Evolutionary conservation across 2,797 vertebrate species (phyloP), one percentile per base, ranked within the genome.

Genomic region (Hypotaenidia philippensis): DNA sequence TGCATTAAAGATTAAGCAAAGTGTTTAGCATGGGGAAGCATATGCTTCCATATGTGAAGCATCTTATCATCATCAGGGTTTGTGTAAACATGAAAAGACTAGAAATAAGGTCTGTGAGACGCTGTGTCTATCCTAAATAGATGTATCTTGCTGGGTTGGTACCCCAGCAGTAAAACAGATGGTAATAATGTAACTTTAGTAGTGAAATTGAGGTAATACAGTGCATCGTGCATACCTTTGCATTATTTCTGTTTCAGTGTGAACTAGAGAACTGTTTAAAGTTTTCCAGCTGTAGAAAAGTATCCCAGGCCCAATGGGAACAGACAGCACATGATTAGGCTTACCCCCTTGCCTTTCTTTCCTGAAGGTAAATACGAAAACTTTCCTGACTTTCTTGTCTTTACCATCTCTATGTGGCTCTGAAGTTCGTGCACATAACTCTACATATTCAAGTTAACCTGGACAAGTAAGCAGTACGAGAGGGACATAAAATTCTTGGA

Each of bases 201-300:
- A 64, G 53, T 29, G 71, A 74, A 85, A 66, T 25, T 21, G 41
- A 85, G 10, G 20, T 57, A 57, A 47, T 75, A 16, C n/a, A 22
- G 6, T 21, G 5, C 55, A 31, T 17, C 2, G 0, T 18, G 45
- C 57, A 19, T 88, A 45, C 14, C 11, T 80, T 80, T 80, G 16
- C 3, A 4, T 74, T 91, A 83, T 60, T 89, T 29, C 57, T 68
- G 10, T 41, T 76, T 60, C 44, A 32, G 4, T 44, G 44, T 72
- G 11, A 68, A 40, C 22, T 52, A 41, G n/a, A 84, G 57, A 72
- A 74, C 44, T 56, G 18, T 20, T 68, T 44, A 29, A 87, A 70
- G 21, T 86, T 57, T 81, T 63, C 29, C 61, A 89, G 49, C 41
- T 91, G 52, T 47, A 77, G 41, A 61, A 85, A 80, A 80, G 26